Evolutionary conservation across 2,888 invertebrate species (phyloP).

Genomic region (Mamestra brassicae): DNA sequence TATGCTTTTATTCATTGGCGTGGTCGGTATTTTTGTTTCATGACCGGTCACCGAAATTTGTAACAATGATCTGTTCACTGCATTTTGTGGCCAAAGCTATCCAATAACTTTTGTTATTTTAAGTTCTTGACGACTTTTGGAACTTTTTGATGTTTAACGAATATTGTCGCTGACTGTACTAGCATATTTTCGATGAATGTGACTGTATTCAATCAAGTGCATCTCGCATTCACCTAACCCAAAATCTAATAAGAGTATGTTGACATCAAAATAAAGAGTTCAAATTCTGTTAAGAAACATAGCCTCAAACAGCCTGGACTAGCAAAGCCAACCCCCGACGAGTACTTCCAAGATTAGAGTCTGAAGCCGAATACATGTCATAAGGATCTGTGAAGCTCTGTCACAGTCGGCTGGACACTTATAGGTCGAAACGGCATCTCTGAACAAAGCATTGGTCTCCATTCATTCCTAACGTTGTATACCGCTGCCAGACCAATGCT

Average conservation of each 20-base stretch:
- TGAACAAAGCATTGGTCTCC: background rate
- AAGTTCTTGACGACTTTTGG: too few species aligned
- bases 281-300: too few species aligned
- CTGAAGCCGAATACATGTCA: background rate
- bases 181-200: too few species aligned
- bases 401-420: slow-evolving; percentile 3
- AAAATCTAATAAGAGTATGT: background rate
- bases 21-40: too few species aligned
- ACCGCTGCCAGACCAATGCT: slow-evolving; percentile 10
- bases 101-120: too few species aligned
- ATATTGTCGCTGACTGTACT: too few species aligned
- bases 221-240: background rate
- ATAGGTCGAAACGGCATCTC: background rate
- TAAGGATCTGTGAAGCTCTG: background rate
- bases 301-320: background rate
- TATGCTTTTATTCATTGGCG: too few species aligned
- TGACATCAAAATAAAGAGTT: background rate
- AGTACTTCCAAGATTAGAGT: background rate
- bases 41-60: too few species aligned
- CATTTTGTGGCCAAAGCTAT: too few species aligned
- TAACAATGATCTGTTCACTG: too few species aligned
- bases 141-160: too few species aligned
- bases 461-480: slow-evolving; percentile 7
- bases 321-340: background rate
- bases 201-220: too few species aligned